Evolutionary conservation across 2,888 invertebrate species (phyloP).

Genomic region (Pyrrhosoma nymphula): DNA sequence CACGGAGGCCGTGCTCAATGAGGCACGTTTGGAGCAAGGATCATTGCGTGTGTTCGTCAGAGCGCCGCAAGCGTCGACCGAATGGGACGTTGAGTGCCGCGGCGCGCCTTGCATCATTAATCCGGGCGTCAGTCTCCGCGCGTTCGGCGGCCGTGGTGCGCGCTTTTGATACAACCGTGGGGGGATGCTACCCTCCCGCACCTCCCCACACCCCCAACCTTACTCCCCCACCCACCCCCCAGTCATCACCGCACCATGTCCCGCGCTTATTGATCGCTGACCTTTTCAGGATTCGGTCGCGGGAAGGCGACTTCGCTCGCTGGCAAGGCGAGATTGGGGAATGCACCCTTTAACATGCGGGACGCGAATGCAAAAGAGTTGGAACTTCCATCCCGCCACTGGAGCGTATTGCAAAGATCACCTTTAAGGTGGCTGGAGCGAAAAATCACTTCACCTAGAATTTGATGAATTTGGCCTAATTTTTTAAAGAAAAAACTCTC

Average conservation of each 20-base stretch:
- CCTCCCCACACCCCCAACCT: too few relatives aligned
- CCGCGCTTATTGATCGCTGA: constrained; percentile 39
- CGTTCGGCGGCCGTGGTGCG: background rate
- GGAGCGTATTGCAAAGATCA: too few relatives aligned
- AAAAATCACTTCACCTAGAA: too few relatives aligned
- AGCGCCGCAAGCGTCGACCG: too few relatives aligned
- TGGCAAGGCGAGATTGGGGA: background rate
- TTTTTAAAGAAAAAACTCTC: too few relatives aligned
- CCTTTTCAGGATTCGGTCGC: constrained; percentile 19
- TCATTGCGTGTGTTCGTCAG: too few relatives aligned
- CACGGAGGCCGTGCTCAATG: too few relatives aligned
- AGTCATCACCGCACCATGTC: background rate
- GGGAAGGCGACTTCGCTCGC: background rate
- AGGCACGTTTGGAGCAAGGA: too few relatives aligned
- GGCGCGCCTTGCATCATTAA: background rate
- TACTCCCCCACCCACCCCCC: too few relatives aligned
- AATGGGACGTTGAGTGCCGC: background rate
- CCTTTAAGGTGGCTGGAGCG: too few relatives aligned
- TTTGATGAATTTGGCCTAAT: too few relatives aligned
- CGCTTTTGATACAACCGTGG: background rate
- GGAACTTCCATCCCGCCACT: too few relatives aligned
- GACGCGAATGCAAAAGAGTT: background rate
- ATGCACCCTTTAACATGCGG: background rate
- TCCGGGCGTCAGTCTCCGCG: background rate
- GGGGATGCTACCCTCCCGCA: background rate